phyloP scores from a whole-genome alignment of 2,888 invertebrate genomes.

The Drosophila barbarae region DNA sequence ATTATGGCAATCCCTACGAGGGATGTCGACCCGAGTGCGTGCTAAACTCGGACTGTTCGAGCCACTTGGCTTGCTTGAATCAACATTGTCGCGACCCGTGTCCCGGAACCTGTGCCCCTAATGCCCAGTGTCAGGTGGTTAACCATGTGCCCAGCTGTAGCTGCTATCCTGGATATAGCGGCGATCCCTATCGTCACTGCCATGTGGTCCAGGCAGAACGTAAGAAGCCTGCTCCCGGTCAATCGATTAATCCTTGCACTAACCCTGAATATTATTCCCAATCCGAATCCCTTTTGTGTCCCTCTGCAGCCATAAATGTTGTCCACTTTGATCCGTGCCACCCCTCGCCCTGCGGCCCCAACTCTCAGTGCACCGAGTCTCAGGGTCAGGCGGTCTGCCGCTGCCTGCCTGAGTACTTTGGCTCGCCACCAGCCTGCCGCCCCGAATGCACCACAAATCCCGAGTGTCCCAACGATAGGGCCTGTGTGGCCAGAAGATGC shows the following conservation, averaged over 20 bases:
- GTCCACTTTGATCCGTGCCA: constrained; percentile 83
- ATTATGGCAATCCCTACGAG: constrained; percentile 85
- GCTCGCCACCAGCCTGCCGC: constrained; percentile 85
- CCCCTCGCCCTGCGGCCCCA: constrained; percentile 88
- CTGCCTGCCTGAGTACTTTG: constrained; percentile 83
- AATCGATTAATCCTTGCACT: constrained; percentile 35
- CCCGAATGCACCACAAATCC: constrained; percentile 84
- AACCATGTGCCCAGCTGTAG: constrained; percentile 90
- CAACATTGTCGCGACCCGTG: constrained; percentile 88
- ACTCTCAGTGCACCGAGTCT: constrained; percentile 85
- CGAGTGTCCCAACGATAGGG: constrained; percentile 82
- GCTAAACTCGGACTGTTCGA: constrained; percentile 85
- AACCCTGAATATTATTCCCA: constrained; percentile 46
- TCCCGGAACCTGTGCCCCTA: constrained; percentile 88
- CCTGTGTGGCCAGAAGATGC: constrained; percentile 84
- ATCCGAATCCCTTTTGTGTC: constrained; percentile 42
- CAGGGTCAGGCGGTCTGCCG: constrained; percentile 83
- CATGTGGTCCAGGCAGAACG: constrained; percentile 66
- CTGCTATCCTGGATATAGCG: constrained; percentile 82
- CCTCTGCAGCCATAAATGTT: constrained; percentile 34
- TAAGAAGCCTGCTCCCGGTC: constrained; percentile 63
- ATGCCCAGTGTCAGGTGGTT: constrained; percentile 87
- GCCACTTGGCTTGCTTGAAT: constrained; percentile 85
- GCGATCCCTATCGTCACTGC: constrained; percentile 86
- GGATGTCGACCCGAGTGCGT: constrained; percentile 87